phyloP scores from a whole-genome alignment of 2,113 vertebrate genomes.

The Tympanuchus pallidicinctus region DNA sequence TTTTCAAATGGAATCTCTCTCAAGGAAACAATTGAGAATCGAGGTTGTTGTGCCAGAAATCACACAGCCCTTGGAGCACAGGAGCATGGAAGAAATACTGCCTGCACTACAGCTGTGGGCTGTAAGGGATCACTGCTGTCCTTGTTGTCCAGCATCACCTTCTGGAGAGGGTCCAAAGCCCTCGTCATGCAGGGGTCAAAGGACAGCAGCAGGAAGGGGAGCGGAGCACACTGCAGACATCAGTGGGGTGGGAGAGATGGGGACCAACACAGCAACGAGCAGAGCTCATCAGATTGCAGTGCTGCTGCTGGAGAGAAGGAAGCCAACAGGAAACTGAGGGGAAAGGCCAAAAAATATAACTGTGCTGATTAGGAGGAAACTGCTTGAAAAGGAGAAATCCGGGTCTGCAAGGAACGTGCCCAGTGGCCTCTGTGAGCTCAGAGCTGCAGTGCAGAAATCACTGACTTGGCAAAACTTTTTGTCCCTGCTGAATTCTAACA shows the following conservation, averaged over 20 bases:
- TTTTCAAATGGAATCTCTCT: slow-evolving; percentile 22
- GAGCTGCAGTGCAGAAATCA: background rate
- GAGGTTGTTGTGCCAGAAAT: slow-evolving; percentile 47
- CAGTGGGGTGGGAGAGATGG: background rate
- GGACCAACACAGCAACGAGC: slow-evolving; percentile 4
- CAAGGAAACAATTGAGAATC: slow-evolving; percentile 55
- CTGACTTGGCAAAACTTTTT: background rate
- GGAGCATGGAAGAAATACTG: background rate
- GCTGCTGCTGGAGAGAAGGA: background rate
- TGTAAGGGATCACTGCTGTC: background rate
- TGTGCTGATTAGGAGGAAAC: background rate
- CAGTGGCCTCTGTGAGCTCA: background rate
- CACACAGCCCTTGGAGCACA: slow-evolving; percentile 12
- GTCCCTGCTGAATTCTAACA: background rate
- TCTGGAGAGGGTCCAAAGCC: slow-evolving; percentile 27
- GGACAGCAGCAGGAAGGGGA: background rate
- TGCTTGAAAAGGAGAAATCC: background rate
- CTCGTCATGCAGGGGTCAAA: rapidly evolving
- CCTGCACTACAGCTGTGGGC: background rate
- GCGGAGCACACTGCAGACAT: background rate
- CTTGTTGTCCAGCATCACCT: slow-evolving; percentile 9
- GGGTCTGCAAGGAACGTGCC: background rate
- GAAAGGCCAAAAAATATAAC: slow-evolving; percentile 32
- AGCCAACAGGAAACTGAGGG: slow-evolving; percentile 9
- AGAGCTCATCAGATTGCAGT: background rate